Conservation (phyloP, 2,113 vertebrate species). For the Fregata magnificens region DNA sequence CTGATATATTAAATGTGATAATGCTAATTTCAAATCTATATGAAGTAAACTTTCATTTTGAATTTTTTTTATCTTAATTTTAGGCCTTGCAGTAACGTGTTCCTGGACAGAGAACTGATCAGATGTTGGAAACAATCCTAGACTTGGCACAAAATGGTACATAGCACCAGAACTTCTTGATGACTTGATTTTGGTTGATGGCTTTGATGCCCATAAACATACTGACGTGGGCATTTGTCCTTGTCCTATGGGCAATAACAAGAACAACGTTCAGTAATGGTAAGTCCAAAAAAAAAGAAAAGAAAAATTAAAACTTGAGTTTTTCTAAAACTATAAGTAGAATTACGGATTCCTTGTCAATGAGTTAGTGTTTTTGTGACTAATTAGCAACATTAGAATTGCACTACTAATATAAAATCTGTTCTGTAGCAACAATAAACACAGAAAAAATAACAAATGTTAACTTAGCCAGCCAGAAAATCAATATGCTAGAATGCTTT, state of each 20-base stretch:
- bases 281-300: neutral
- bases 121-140: conserved; percentile 77
- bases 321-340: neutral
- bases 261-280: neutral
- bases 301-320: neutral
- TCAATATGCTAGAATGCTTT: neutral
- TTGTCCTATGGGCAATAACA: neutral
- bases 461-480: neutral
- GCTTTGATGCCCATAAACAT: conserved; percentile 79
- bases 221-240: conserved; percentile 75
- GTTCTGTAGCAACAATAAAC: neutral
- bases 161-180: conserved; percentile 79
- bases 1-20: neutral
- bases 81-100: conserved; percentile 76
- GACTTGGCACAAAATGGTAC: conserved; percentile 78
- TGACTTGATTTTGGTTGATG: conserved; percentile 73
- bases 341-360: neutral
- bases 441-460: neutral
- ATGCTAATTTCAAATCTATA: neutral
- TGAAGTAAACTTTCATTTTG: neutral
- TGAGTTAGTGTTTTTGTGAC: neutral
- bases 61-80: neutral
- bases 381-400: neutral
- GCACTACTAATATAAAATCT: neutral
- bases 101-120: conserved; percentile 74